Conservation (phyloP, 2,888 invertebrate genomes). For the Hyalella azteca region DNA sequence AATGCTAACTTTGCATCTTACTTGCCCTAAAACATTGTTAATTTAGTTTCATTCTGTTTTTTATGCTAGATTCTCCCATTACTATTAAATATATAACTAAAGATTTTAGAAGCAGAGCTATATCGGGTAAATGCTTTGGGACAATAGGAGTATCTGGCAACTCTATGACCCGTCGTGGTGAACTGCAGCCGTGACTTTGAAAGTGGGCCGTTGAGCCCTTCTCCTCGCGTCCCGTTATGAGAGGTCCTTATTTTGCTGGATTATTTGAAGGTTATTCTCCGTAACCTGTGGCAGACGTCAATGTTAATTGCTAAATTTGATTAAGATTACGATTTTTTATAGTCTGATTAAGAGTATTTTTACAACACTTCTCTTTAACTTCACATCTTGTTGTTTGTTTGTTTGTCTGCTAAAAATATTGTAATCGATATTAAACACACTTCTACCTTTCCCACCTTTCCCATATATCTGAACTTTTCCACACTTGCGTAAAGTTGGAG, state of each 20-base stretch:
- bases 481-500: too few species aligned
- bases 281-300: too few species aligned
- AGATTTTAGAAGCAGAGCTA: neutral
- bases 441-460: too few species aligned
- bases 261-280: neutral
- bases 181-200: slow-evolving; percentile 7
- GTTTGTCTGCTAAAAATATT: too few species aligned
- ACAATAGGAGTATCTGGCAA: neutral
- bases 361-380: too few species aligned
- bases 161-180: slow-evolving; percentile 22
- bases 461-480: too few species aligned
- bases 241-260: neutral
- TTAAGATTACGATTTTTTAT: too few species aligned
- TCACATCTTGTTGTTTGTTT: too few species aligned
- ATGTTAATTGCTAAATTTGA: too few species aligned
- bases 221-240: neutral
- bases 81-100: neutral
- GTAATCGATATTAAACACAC: too few species aligned
- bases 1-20: too few species aligned
- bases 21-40: neutral
- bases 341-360: too few species aligned
- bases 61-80: neutral
- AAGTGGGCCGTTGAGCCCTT: neutral
- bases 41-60: neutral
- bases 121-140: neutral